These are phyloP conservation scores for Lithosia quadra DNA, from an alignment of 2,888 invertebrate species.

Conservation along the genomic window DNA sequence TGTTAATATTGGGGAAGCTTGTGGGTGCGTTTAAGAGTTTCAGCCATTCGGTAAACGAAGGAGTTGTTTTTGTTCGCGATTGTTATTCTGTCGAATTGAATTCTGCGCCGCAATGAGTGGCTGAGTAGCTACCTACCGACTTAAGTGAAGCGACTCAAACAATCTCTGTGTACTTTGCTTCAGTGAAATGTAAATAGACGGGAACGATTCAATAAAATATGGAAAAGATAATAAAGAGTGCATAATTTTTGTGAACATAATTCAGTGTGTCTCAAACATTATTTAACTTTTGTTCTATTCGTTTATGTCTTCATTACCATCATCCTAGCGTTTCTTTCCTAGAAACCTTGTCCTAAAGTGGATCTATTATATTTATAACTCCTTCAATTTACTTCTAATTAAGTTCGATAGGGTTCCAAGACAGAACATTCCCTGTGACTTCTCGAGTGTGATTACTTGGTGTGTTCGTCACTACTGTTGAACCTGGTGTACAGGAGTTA, in stretches of 20 bases:
- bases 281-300: background rate
- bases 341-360: too few relatives aligned
- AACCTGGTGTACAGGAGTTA: too few relatives aligned
- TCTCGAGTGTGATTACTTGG: too few relatives aligned
- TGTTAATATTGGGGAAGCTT: slow-evolving; percentile 56
- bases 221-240: background rate
- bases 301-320: background rate
- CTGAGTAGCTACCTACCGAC: slow-evolving; percentile 4
- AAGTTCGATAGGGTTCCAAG: too few relatives aligned
- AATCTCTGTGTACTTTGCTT: slow-evolving; percentile 18
- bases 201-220: slow-evolving; percentile 4
- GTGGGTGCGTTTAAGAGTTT: slow-evolving; percentile 45
- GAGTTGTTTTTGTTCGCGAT: slow-evolving; percentile 44
- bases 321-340: background rate
- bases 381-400: too few relatives aligned
- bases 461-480: too few relatives aligned
- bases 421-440: too few relatives aligned
- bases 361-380: too few relatives aligned
- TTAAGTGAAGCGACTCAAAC: slow-evolving; percentile 20
- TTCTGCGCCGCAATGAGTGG: slow-evolving; percentile 23
- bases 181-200: slow-evolving; percentile 15
- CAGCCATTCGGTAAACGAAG: slow-evolving; percentile 32
- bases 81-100: slow-evolving; percentile 48
- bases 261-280: background rate
- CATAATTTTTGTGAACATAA: background rate